These are phyloP conservation scores for Proisotoma minuta DNA, from an alignment of 2,888 invertebrate species.

Conservation along the genomic window DNA sequence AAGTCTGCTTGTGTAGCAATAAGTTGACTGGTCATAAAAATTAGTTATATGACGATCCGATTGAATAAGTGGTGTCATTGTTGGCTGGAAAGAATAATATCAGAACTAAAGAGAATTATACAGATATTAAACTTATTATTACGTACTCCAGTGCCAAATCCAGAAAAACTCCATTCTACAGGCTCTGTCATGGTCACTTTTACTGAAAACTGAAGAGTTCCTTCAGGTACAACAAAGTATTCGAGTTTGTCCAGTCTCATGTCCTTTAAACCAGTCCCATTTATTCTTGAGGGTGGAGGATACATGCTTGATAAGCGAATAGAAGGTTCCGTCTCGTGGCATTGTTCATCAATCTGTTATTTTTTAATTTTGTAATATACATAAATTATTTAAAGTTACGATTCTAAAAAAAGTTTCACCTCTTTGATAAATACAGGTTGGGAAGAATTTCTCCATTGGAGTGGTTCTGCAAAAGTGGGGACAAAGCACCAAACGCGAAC, in stretches of 20 bases:
- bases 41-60: slow-evolving; percentile 26
- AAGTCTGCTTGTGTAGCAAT: slow-evolving; percentile 32
- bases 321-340: slow-evolving; percentile 24
- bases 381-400: neutral
- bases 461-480: slow-evolving; percentile 19
- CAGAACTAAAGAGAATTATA: too few species aligned
- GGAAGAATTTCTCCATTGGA: slow-evolving; percentile 35
- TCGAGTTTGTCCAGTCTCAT: slow-evolving; percentile 22
- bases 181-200: slow-evolving; percentile 28
- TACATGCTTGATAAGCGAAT: slow-evolving; percentile 31
- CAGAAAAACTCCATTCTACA: slow-evolving; percentile 29
- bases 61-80: slow-evolving; percentile 33
- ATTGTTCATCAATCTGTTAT: slow-evolving; percentile 19
- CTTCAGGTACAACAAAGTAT: slow-evolving; percentile 30
- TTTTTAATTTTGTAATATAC: neutral
- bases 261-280: slow-evolving; percentile 18
- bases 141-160: slow-evolving; percentile 27
- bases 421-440: slow-evolving; percentile 32
- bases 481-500: slow-evolving; percentile 33
- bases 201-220: slow-evolving; percentile 32
- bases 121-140: too few species aligned
- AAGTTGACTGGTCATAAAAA: slow-evolving; percentile 32
- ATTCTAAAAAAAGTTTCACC: neutral
- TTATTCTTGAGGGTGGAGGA: slow-evolving; percentile 30
- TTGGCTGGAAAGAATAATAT: slow-evolving; percentile 18